Percentiles rank a stretch among this genome's conserved stretches.
These are phyloP conservation scores for Tupaia tana DNA, from an alignment of 2,113 vertebrate species.

Conservation along the genomic window DNA sequence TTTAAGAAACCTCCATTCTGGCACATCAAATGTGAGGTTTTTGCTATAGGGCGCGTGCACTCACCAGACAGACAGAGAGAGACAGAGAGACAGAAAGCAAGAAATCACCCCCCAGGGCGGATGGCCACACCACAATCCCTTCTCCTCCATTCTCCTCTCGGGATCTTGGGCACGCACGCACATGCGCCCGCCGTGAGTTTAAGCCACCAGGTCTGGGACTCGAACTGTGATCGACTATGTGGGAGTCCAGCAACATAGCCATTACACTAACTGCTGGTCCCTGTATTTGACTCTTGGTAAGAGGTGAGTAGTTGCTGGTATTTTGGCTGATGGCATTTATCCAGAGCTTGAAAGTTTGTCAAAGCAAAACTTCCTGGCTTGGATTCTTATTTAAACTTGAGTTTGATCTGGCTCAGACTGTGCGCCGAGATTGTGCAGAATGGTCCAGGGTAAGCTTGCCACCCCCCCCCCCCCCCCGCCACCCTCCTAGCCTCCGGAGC, in stretches of 20 bases:
- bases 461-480: not conserved
- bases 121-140: too few relatives aligned
- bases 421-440: not conserved
- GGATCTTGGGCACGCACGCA: too few relatives aligned
- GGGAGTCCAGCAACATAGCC: too few relatives aligned
- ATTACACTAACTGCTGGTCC: too few relatives aligned
- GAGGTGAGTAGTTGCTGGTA: not conserved
- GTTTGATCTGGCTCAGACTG: not conserved
- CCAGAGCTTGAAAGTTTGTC: not conserved
- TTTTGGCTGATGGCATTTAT: not conserved
- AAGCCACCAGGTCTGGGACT: too few relatives aligned
- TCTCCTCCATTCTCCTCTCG: too few relatives aligned
- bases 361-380: conserved; percentile 3
- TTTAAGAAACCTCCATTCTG: not conserved
- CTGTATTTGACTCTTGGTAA: not conserved
- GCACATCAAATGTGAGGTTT: not conserved
- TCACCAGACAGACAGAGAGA: too few relatives aligned
- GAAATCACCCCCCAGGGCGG: too few relatives aligned
- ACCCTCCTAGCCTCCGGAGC: not conserved
- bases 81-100: too few relatives aligned
- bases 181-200: too few relatives aligned
- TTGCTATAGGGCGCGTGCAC: too few relatives aligned
- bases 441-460: not conserved
- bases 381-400: not conserved
- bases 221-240: too few relatives aligned